Evolutionary conservation across 2,113 vertebrate genomes (phyloP).

Genomic region (Catharus minimus): DNA sequence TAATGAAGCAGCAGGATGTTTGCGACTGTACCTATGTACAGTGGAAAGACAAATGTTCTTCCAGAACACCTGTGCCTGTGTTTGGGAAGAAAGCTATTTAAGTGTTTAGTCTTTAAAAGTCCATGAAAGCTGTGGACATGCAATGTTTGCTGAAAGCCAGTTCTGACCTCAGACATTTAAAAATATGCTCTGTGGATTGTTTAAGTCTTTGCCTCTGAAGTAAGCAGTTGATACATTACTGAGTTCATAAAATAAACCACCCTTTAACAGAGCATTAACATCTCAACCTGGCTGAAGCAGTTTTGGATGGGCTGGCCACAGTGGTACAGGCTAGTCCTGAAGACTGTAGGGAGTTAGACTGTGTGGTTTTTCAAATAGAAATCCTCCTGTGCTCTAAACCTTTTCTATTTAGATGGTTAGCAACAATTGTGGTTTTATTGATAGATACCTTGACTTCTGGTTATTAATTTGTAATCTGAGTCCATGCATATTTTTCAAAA

Average conservation of each 20-base stretch:
- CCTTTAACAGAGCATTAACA: not conserved
- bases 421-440: not conserved
- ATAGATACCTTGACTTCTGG: not conserved
- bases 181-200: fast-evolving
- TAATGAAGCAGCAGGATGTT: not conserved
- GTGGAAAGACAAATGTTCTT: not conserved
- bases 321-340: not conserved
- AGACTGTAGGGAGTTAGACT: not conserved
- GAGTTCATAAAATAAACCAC: not conserved
- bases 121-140: not conserved
- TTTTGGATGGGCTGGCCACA: not conserved
- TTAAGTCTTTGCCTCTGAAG: not conserved
- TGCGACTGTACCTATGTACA: fast-evolving
- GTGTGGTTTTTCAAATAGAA: not conserved
- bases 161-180: not conserved
- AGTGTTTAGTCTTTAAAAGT: not conserved
- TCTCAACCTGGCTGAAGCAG: not conserved
- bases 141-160: not conserved
- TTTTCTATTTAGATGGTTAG: not conserved
- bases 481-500: not conserved
- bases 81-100: not conserved
- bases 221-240: not conserved
- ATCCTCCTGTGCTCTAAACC: not conserved
- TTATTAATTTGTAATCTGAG: not conserved
- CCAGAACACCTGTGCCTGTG: not conserved